phyloP scores from a whole-genome alignment of 37 sponge, comb jelly and placozoan species.

The Agelas oroides region DNA sequence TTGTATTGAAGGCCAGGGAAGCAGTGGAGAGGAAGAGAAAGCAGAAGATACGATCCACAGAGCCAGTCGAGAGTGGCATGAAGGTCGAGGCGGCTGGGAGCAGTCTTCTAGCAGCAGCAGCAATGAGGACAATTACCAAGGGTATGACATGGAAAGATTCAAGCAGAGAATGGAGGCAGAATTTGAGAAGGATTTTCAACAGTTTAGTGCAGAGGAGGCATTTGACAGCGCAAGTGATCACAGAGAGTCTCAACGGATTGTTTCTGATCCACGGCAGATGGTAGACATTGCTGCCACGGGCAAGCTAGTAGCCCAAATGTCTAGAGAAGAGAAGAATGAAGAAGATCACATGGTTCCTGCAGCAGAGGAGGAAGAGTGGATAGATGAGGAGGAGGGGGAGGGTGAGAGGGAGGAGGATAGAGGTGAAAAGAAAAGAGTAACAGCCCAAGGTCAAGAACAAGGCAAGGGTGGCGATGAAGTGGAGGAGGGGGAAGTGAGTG shows the following conservation, averaged over 20 bases:
- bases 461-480: not conserved
- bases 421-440: not conserved
- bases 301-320: not conserved
- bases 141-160: no score
- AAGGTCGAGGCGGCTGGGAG: no score
- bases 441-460: not conserved
- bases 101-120: no score
- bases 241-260: no score
- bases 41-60: not conserved
- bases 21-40: slow-evolving; percentile 6
- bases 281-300: not conserved
- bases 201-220: no score
- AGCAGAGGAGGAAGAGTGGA: not conserved
- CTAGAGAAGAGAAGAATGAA: not conserved
- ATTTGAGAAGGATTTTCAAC: no score
- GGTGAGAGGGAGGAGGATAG: slow-evolving; percentile 2
- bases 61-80: no score
- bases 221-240: no score
- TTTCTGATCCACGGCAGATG: no score
- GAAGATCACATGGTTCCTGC: no score
- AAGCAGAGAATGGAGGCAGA: no score
- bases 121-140: no score
- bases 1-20: not conserved
- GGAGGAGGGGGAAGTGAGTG: slow-evolving; percentile 55
- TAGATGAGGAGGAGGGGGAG: not conserved